Evolutionary conservation across 2,797 vertebrate genomes (phyloP).

Genomic region (Liparis tanakae): DNA sequence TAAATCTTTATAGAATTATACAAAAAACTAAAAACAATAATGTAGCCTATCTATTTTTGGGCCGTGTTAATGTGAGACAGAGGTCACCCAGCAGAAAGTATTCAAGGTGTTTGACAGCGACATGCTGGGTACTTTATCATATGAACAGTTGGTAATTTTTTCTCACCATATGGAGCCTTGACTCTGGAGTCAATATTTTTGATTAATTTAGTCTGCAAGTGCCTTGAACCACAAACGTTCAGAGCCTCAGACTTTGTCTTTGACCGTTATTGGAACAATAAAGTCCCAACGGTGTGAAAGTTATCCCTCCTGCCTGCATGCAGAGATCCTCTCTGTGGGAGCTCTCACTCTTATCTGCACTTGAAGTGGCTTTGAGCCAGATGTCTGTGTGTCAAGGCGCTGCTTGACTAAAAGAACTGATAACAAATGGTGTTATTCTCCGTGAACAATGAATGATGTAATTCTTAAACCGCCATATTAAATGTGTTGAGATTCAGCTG

Average conservation of each 20-base stretch:
- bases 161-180: slow-evolving; percentile 43
- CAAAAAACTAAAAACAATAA: slow-evolving; percentile 12
- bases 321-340: not conserved
- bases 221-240: slow-evolving; percentile 1
- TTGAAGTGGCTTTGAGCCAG: slow-evolving; percentile 29
- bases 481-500: slow-evolving; percentile 38
- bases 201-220: slow-evolving; percentile 25
- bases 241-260: slow-evolving; percentile 33
- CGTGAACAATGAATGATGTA: slow-evolving; percentile 55
- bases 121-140: slow-evolving; percentile 44
- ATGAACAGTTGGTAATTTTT: slow-evolving; percentile 55
- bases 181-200: slow-evolving; percentile 26
- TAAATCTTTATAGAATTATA: slow-evolving; percentile 2
- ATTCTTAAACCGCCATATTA: slow-evolving; percentile 40
- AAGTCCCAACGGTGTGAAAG: slow-evolving; percentile 17
- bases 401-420: slow-evolving; percentile 35
- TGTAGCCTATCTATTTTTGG: not conserved
- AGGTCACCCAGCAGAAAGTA: slow-evolving; percentile 43
- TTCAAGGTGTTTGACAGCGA: slow-evolving; percentile 21
- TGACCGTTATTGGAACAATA: slow-evolving; percentile 43
- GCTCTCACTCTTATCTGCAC: slow-evolving; percentile 28
- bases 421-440: slow-evolving; percentile 29
- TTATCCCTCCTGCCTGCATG: slow-evolving; percentile 8
- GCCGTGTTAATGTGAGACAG: not conserved
- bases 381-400: slow-evolving; percentile 38